Conservation (phyloP, 2,113 vertebrate species). For the Tringa solitaria region DNA sequence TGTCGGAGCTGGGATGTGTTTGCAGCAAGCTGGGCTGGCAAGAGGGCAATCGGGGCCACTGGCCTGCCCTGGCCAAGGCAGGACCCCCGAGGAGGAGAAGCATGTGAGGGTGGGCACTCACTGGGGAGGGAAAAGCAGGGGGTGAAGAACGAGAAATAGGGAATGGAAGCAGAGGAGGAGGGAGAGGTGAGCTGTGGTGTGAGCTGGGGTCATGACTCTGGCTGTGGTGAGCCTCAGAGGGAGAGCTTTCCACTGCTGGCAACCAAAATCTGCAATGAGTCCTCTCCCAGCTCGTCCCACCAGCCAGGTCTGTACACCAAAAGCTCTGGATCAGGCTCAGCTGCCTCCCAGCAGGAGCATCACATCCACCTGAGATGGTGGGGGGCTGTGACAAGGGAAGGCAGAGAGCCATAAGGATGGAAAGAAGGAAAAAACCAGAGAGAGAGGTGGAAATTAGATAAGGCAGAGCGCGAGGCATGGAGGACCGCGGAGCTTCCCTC, state of each 20-base stretch:
- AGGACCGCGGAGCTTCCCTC: neutral
- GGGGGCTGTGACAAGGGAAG: neutral
- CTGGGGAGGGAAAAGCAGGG: neutral
- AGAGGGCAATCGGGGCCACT: neutral
- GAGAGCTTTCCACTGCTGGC: neutral
- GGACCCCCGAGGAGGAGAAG: neutral
- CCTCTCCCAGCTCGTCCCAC: neutral
- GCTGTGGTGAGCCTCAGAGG: neutral
- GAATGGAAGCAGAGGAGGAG: neutral
- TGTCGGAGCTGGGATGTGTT: neutral
- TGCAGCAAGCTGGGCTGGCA: neutral
- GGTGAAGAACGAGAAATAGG: neutral
- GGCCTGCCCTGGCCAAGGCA: neutral
- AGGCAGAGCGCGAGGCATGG: neutral
- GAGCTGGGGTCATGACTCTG: neutral
- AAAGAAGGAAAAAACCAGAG: fast-evolving
- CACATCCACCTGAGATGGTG: neutral
- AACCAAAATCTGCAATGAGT: neutral
- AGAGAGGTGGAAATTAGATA: neutral
- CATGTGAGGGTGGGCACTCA: neutral
- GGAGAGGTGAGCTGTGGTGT: neutral
- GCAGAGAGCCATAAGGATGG: neutral
- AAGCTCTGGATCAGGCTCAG: fast-evolving
- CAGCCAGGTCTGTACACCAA: neutral
- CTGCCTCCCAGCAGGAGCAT: neutral